phyloP scores from a whole-genome alignment of 2,797 vertebrate genomes.

The Muraenolepis orangiensis region DNA sequence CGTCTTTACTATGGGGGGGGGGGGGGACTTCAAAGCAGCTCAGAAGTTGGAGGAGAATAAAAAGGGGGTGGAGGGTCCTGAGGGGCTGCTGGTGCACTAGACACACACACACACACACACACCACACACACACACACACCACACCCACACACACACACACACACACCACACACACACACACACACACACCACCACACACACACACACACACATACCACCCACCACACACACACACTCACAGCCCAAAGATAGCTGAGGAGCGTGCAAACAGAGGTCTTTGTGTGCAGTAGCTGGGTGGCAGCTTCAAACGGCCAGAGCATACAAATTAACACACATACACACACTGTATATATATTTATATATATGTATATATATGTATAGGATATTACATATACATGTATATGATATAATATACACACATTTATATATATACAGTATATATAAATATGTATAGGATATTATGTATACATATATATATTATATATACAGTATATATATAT shows the following conservation, averaged over 20 bases:
- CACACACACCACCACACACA: neutral
- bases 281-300: constrained; percentile 50
- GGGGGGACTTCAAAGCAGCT: neutral
- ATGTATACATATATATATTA: too few species aligned
- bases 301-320: constrained; percentile 53
- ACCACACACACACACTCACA: constrained; percentile 1
- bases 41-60: constrained; percentile 2
- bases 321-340: constrained; percentile 25
- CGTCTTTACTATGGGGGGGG: too few species aligned
- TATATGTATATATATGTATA: too few species aligned
- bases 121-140: neutral
- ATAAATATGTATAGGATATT: too few species aligned
- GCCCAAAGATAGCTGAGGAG: constrained; percentile 56
- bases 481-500: too few species aligned
- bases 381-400: too few species aligned
- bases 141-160: constrained; percentile 14
- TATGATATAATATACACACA: too few species aligned
- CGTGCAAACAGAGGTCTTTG: constrained; percentile 56
- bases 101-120: constrained; percentile 7
- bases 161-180: constrained; percentile 23
- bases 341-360: too few species aligned
- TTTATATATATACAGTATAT: too few species aligned
- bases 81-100: constrained; percentile 28
- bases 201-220: constrained; percentile 8
- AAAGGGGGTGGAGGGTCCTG: constrained; percentile 36